These are phyloP conservation scores for Trichacis sp. DNA, from an alignment of 2,888 invertebrate species.

Conservation along the genomic window DNA sequence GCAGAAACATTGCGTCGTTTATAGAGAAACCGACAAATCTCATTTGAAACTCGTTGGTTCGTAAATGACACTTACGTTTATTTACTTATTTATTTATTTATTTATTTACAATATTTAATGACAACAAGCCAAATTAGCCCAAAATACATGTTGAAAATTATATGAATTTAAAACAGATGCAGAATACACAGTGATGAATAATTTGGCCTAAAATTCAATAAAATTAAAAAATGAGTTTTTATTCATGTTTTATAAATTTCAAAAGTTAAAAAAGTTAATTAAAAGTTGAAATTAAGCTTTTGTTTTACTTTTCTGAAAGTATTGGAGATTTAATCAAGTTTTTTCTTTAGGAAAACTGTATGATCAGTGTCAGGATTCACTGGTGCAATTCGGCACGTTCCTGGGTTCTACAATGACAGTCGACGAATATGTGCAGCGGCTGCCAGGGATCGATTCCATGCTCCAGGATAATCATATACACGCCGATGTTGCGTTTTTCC, in stretches of 20 bases:
- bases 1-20: constrained; percentile 96
- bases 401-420: constrained; percentile 92
- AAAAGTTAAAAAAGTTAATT: too few relatives aligned
- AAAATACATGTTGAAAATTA: too few relatives aligned
- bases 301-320: neutral
- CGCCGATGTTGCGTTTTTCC: constrained; percentile 97
- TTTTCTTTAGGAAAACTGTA: constrained; percentile 74
- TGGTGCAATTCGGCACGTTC: constrained; percentile 98
- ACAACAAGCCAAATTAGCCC: too few relatives aligned
- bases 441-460: constrained; percentile 90
- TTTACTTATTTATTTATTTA: too few relatives aligned
- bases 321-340: too few relatives aligned
- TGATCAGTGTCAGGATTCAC: constrained; percentile 96
- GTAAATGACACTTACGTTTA: constrained; percentile 20
- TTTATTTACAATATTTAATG: too few relatives aligned
- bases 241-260: too few relatives aligned
- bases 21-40: constrained; percentile 82
- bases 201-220: too few relatives aligned
- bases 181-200: too few relatives aligned
- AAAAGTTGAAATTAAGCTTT: too few relatives aligned
- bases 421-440: constrained; percentile 90
- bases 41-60: constrained; percentile 88
- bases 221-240: too few relatives aligned
- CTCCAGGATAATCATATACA: constrained; percentile 93
- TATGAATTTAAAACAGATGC: too few relatives aligned